phyloP scores from a whole-genome alignment of 37 sponge, comb jelly and placozoan species.

The Theonella swinhoei region DNA sequence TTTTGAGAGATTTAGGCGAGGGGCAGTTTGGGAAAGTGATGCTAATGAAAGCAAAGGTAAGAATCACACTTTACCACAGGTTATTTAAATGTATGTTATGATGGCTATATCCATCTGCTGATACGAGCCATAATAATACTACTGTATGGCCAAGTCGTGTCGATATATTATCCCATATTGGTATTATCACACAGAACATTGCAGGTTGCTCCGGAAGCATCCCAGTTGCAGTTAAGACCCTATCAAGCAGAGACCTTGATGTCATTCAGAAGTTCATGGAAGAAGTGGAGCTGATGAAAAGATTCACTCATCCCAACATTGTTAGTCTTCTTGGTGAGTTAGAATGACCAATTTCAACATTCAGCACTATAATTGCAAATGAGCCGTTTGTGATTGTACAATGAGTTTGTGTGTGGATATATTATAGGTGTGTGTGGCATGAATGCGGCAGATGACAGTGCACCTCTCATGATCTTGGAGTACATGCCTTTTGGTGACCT shows the following conservation, averaged over 20 bases:
- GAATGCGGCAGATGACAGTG: slow-evolving; percentile 12
- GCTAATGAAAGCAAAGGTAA: slow-evolving; percentile 61
- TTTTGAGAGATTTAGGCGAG: slow-evolving; percentile 11
- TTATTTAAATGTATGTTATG: no score
- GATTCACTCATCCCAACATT: slow-evolving; percentile 57
- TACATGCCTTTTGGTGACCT: slow-evolving; percentile 66
- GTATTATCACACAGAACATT: slow-evolving; percentile 38
- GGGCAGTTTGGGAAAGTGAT: background rate
- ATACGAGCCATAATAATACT: no score
- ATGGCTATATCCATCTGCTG: no score
- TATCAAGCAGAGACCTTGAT: slow-evolving; percentile 39
- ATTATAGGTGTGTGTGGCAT: background rate
- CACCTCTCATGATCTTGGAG: slow-evolving; percentile 70
- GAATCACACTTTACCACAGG: background rate
- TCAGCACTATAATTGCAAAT: no score
- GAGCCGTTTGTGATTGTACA: background rate
- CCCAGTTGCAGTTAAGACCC: slow-evolving; percentile 65
- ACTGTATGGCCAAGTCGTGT: no score
- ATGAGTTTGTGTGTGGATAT: background rate
- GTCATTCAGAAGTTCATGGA: slow-evolving; percentile 49
- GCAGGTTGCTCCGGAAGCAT: slow-evolving; percentile 42
- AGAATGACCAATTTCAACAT: no score
- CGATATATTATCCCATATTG: no score
- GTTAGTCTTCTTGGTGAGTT: slow-evolving; percentile 56
- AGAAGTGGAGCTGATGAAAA: slow-evolving; percentile 61